A percentile compares a stretch with the other conserved stretches of the same genome.
phyloP scores from a whole-genome alignment of 1,140 invertebrate species.

The Leptinotarsa undecemlineata region DNA sequence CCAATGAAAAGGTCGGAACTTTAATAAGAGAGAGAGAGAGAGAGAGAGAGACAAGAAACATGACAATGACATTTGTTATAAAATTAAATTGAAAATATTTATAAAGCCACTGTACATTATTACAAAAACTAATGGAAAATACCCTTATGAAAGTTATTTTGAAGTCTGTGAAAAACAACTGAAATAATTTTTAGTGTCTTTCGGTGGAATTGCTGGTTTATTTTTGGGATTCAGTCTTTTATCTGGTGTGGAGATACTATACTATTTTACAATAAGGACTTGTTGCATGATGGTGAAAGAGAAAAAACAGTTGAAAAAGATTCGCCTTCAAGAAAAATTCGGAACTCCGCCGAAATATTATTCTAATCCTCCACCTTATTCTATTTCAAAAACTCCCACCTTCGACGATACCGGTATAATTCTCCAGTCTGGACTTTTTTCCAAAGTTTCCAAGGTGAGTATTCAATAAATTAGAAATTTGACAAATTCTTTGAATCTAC shows the following conservation, averaged over 20 bases:
- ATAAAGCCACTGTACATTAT: no score
- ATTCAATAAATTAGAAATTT: background rate
- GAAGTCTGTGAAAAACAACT: no score
- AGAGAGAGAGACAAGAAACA: no score
- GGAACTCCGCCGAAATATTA: background rate
- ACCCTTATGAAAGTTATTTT: no score
- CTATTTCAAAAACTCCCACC: background rate
- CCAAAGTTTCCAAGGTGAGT: background rate
- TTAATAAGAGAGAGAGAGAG: no score
- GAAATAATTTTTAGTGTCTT: conserved; percentile 61
- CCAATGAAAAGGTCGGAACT: no score
- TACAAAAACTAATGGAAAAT: no score
- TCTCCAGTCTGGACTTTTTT: background rate
- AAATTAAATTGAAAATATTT: no score
- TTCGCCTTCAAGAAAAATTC: background rate
- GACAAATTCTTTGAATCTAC: no score
- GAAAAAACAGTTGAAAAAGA: conserved; percentile 40
- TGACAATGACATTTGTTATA: no score
- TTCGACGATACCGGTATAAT: background rate
- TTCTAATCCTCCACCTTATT: background rate
- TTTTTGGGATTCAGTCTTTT: conserved; percentile 76
- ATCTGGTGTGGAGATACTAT: conserved; percentile 72
- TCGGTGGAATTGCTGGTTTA: conserved; percentile 74
- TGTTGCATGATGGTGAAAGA: conserved; percentile 64
- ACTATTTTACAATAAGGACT: conserved; percentile 72